These are phyloP conservation scores for Tetramorium simillimum DNA, from an alignment of 1,140 invertebrate species.

Conservation along the genomic window DNA sequence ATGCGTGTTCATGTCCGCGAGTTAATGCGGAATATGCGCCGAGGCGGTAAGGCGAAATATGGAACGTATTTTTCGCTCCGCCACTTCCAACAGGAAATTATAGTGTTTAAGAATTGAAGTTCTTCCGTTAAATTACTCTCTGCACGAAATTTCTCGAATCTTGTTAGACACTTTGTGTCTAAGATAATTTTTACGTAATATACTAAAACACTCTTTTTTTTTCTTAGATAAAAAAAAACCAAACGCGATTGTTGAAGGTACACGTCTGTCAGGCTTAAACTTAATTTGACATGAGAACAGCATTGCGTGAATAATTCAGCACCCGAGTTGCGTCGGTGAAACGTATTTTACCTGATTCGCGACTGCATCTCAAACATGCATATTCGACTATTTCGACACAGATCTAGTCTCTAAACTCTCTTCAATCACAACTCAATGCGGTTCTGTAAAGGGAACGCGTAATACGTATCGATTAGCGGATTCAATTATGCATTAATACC, in stretches of 20 bases:
- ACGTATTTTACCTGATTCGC: background rate
- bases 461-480: slow-evolving; percentile 37
- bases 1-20: slow-evolving; percentile 69
- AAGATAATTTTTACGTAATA: background rate
- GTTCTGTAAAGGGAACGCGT: slow-evolving; percentile 18
- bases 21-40: slow-evolving; percentile 68
- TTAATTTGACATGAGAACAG: background rate
- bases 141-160: background rate
- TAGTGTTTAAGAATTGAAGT: slow-evolving; percentile 72
- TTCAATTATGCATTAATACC: slow-evolving; percentile 56
- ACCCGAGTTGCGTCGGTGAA: background rate
- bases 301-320: background rate
- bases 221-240: too few relatives aligned
- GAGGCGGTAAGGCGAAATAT: slow-evolving; percentile 71
- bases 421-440: slow-evolving; percentile 33
- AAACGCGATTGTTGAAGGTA: background rate
- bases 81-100: slow-evolving; percentile 73
- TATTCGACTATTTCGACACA: slow-evolving; percentile 6
- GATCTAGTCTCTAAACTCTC: slow-evolving; percentile 24
- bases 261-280: background rate
- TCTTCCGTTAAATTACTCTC: slow-evolving; percentile 32
- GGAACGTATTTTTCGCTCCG: slow-evolving; percentile 73
- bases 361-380: background rate
- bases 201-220: background rate
- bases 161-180: background rate